These are phyloP conservation scores for Napeogenes sylphis DNA, from an alignment of 2,888 invertebrate species.

Conservation along the genomic window DNA sequence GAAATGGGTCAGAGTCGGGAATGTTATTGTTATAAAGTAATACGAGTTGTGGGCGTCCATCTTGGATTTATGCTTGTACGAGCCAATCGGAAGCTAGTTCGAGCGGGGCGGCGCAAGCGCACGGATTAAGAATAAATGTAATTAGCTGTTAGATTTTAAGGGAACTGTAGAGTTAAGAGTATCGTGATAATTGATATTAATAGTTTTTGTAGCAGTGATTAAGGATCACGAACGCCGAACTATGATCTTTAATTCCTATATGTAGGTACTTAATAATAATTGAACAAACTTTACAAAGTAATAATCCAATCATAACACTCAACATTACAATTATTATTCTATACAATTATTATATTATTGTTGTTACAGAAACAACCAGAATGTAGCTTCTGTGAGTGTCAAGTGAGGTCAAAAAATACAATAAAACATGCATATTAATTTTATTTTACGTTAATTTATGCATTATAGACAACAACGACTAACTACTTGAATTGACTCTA, in stretches of 20 bases:
- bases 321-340: no score
- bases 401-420: conserved; percentile 5
- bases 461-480: not conserved
- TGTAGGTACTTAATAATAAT: not conserved
- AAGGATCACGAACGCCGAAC: conserved; percentile 11
- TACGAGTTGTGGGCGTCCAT: conserved; percentile 61
- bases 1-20: conserved; percentile 51
- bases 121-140: conserved; percentile 31
- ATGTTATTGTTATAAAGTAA: conserved; percentile 46
- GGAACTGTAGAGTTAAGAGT: not conserved
- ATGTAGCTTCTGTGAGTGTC: conserved; percentile 1
- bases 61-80: conserved; percentile 51
- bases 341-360: not conserved
- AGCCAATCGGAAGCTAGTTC: conserved; percentile 51
- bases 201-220: conserved; percentile 3
- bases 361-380: not conserved
- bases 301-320: no score
- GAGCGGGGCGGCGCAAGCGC: conserved; percentile 53
- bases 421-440: conserved; percentile 1
- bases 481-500: not conserved
- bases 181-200: conserved; percentile 10
- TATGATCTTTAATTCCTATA: conserved; percentile 15
- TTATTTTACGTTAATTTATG: not conserved
- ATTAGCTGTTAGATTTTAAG: conserved; percentile 16
- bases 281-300: no score